These are phyloP conservation scores for Todiramphus saurophagus DNA, from an alignment of 2,113 vertebrate genomes.

Conservation along the genomic window DNA sequence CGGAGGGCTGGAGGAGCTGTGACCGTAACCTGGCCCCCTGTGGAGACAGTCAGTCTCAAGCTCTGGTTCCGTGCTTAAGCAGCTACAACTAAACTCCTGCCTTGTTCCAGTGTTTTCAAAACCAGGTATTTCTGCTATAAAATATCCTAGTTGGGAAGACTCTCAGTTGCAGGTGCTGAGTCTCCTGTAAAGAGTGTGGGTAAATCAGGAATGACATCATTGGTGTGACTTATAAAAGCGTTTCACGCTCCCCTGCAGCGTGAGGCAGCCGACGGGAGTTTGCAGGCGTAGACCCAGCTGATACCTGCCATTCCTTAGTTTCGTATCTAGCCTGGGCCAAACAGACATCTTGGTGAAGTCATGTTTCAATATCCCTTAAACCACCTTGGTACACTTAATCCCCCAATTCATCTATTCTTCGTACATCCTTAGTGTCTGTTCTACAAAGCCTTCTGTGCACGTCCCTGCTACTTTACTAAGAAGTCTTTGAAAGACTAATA, in stretches of 20 bases:
- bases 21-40: neutral
- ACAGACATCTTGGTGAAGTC: neutral
- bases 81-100: neutral
- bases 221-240: neutral
- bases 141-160: neutral
- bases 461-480: slow-evolving; percentile 22
- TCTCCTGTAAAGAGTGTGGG: neutral
- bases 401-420: slow-evolving; percentile 51
- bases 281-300: neutral
- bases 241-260: neutral
- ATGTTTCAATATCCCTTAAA: slow-evolving; percentile 35
- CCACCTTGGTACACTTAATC: slow-evolving; percentile 17
- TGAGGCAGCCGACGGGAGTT: neutral
- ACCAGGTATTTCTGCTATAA: neutral
- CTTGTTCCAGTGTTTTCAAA: neutral
- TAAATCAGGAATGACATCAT: neutral
- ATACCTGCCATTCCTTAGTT: neutral
- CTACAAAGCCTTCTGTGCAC: neutral
- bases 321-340: neutral
- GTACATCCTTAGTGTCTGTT: neutral
- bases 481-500: slow-evolving; percentile 54
- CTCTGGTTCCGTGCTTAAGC: neutral
- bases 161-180: neutral
- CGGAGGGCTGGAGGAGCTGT: neutral
- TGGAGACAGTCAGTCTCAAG: neutral